Evolutionary conservation across 2,113 vertebrate species (phyloP), one percentile per base, ranked within the genome.

Genomic region (Rhea pennata): DNA sequence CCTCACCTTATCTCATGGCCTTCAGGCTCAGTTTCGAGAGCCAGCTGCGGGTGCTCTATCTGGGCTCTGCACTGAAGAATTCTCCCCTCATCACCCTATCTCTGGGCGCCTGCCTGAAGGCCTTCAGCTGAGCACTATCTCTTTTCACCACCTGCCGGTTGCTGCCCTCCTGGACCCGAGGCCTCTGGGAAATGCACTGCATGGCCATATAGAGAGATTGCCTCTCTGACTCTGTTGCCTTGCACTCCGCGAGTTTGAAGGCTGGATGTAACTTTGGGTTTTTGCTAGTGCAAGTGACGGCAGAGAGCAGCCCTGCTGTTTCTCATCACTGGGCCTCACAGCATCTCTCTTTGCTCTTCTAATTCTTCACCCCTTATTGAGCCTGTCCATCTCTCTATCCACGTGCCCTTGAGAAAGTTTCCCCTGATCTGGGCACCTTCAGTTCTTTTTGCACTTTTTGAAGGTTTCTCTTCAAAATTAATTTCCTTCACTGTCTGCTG

Each of bases 151-250:
- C 62, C 54, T 79, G 84, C 69, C 8, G 10, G 71, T 21, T 42
- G 11, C 51, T 27, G 26, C 2, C 12, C 3, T 13, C 9, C 4
- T 0, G 0, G 36, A 42, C 5, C 3, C 31, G 12, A 2, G 13
- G 15, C 6, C 46, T 74, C 61, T 5, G 44, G 62, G 21, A 81
- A 13, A 50, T 50, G 22, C 59, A n/a, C 75, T 88, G 67, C 71
- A 58, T 13, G 42, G 61, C 39, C 48, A 40, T 33, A 7, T 11
- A 16, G 29, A 23, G 31, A 65, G 62, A 54, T 21, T 11, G 14
- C n/a, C 31, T 44, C 51, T 59, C 56, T 17, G 27, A 16, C 50
- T 42, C 22, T 22, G 10, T 17, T 26, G 10, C n/a, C 13, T 15
- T 17, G 12, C 15, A 15, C 23, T 36, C 31, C 51, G 16, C 56